Base-by-base conservation (phyloP, 2,888 invertebrate genomes). In the Galerucella pusilla region DNA sequence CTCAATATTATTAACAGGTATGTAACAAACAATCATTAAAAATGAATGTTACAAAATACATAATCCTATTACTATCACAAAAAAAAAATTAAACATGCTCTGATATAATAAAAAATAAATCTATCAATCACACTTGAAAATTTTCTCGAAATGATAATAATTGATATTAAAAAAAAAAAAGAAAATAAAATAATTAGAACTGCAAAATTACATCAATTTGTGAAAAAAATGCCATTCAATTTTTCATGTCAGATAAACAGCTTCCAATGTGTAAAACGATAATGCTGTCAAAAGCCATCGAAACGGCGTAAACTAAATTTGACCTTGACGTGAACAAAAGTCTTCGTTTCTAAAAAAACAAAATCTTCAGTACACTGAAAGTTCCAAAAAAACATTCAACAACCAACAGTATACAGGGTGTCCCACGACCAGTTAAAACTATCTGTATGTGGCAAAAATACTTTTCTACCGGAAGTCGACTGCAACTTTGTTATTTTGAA, bases 51-150 rank as follows among this genome's bases (percentile, higher is more conserved):
- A 85, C 83, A 81, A 78, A 81, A 81, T 81, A 81, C 82, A 81
- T 83, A 80, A 82, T 82, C 83, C 77, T 81, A 83, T 83, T 81
- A 85, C 84, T 85, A 86, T 86, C 86, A 86, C 85, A 86, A 86
- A 81, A 77, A 81, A 35, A 42, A 82, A 79, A 79, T 78, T 77
- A 80, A 80, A 80, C 60, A 76, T 69, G 52, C 49, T 72, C 60
- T 66, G 66, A 72, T 66, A 66, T 66, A 72, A 76, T 77, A 70
- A 80, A 82, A 81, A 81, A 81, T 80, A 80, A 82, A 82, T 77
- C 79, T 80, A 79, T 80, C 78, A 82, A 79, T 80, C 78, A 82
- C 75, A 75, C 78, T 79, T 72, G 80, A 82, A 81, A 80, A 79
- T 77, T 79, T 79, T 74, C 78, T 59, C 71, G 10, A 65, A 65